Percentiles rank a stretch among this genome's conserved stretches.
phyloP scores from a whole-genome alignment of 2,888 invertebrate genomes.

The Smittia sp. region DNA sequence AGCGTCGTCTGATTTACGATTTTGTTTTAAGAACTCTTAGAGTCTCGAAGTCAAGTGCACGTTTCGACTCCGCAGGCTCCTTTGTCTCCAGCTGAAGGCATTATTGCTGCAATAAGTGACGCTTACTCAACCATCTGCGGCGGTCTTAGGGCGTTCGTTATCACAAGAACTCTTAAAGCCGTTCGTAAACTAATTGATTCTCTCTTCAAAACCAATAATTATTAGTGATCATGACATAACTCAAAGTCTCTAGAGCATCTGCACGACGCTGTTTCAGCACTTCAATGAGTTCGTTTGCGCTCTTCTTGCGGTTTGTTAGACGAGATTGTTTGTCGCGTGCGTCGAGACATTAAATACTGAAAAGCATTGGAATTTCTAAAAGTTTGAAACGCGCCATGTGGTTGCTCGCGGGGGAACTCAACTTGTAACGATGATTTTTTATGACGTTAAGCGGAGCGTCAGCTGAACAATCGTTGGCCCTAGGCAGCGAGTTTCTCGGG shows the following conservation, averaged over 20 bases:
- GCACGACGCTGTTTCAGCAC: not conserved
- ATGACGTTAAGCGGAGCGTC: not conserved
- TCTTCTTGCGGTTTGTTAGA: not conserved
- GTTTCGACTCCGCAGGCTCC: not conserved
- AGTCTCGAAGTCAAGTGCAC: conserved; percentile 13
- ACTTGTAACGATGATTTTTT: conserved; percentile 13
- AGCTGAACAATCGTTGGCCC: not conserved
- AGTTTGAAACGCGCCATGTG: not conserved
- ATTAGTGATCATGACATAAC: not conserved
- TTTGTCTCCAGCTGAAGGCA: conserved; percentile 13
- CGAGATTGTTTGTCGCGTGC: not conserved
- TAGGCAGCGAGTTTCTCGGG: not conserved
- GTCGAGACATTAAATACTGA: not conserved
- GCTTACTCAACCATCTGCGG: conserved; percentile 1
- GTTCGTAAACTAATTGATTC: not conserved
- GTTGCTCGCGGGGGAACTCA: not conserved
- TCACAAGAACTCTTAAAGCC: not conserved
- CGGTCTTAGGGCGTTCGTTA: not conserved
- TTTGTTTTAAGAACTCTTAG: not conserved
- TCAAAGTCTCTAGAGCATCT: not conserved
- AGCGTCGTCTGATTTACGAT: not conserved
- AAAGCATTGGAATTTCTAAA: not conserved
- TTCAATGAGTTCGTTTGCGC: not conserved
- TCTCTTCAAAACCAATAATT: not conserved
- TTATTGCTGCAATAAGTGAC: conserved; percentile 11